These are phyloP conservation scores for Mus spretus DNA, from an alignment of 2,797 vertebrate species.

Conservation along the genomic window DNA sequence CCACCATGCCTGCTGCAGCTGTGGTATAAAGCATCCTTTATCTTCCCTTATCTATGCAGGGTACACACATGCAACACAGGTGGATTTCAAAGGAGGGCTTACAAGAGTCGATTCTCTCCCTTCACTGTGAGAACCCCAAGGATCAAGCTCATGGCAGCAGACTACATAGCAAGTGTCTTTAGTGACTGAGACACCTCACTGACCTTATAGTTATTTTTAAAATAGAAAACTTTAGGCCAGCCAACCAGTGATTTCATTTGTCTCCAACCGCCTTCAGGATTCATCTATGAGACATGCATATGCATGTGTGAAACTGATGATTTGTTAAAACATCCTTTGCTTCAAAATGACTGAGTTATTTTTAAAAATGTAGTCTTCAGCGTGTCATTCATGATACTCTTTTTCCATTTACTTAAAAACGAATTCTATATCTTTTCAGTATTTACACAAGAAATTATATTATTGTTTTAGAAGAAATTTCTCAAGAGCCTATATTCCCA, in stretches of 20 bases:
- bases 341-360: background rate
- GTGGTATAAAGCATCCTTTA: background rate
- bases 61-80: no score
- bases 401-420: conserved; percentile 24
- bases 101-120: background rate
- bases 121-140: background rate
- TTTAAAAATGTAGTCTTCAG: background rate
- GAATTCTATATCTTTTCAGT: background rate
- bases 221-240: conserved; percentile 42
- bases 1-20: background rate
- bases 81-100: background rate
- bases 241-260: background rate
- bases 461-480: background rate
- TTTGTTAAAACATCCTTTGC: background rate
- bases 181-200: background rate
- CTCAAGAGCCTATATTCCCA: background rate
- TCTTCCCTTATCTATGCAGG: no score
- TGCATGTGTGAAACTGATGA: background rate
- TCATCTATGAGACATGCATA: background rate
- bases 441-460: background rate
- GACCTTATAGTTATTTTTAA: background rate
- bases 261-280: background rate
- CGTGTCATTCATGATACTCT: background rate
- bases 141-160: no score
- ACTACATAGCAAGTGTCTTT: background rate